Base-by-base conservation (phyloP, 2,888 invertebrate species). In the Aplocera efformata region DNA sequence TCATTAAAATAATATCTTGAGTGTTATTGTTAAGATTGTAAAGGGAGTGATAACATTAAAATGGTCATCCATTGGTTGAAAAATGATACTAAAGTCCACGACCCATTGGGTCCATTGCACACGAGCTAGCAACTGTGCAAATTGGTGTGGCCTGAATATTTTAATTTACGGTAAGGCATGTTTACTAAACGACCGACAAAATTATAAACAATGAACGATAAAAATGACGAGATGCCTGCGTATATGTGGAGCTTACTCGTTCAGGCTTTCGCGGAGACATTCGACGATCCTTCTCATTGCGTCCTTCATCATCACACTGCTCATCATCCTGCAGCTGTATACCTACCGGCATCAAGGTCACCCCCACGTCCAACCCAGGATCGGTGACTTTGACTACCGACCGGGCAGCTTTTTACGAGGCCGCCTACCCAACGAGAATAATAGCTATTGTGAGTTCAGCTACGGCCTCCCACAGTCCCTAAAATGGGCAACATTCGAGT, bases 391-490 rank as follows among this genome's bases (percentile, higher is more conserved):
- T 63, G 73, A 80, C 51, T 81, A 88, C 53, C 72, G 66, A 53
- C 85, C 86, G 8, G 81, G 88, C 21, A 53, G 68, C 9, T 90
- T 89, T 53, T 60, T 89, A 6, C 77, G 71, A 53, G 89, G 90
- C 26, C 69, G 63, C 31, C 82, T 86, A 47, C 90, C 91, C 44
- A 79, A 79, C 21, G 81, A 80, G 31, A 92, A 92, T 59, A 63
- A 53, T 40, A 79, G 63, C 32, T 91, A 86, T 63, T 93, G 93
- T 61, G 78, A 84, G 34, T 92, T 90, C 58, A 90, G 90, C 51
- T 91, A 91, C 60, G 90, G 90, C 29, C 75, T 92, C 30, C 91
- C 91, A 1, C 68, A 84, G 23, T 70, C 69, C 8, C 71, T 92
- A n/a, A 76, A 80, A 48, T 89, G 85, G 88, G 79, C 79, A 30